Conservation (phyloP, 2,888 invertebrate species). For the Cerastis rubricosa region DNA sequence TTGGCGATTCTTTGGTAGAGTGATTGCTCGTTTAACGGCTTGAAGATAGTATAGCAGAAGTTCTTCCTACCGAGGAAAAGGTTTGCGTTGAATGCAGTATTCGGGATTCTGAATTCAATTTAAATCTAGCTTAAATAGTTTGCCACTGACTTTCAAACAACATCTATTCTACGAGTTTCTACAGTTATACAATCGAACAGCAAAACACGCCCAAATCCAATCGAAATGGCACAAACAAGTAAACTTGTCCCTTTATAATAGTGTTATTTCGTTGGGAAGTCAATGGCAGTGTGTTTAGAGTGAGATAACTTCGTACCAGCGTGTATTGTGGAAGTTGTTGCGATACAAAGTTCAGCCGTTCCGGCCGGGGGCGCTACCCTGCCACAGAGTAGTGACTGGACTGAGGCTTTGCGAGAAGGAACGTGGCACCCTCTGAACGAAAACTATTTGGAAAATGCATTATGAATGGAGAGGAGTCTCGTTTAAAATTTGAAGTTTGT, state of each 20-base stretch:
- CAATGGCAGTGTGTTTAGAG: slow-evolving; percentile 56
- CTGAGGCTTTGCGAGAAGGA: slow-evolving; percentile 25
- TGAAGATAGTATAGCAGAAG: slow-evolving; percentile 44
- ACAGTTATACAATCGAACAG: slow-evolving; percentile 6
- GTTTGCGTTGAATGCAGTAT: slow-evolving; percentile 7
- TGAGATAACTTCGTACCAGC: slow-evolving; percentile 59
- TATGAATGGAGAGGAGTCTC: neutral
- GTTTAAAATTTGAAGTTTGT: slow-evolving; percentile 28
- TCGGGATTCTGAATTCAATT: neutral
- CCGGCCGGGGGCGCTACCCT: slow-evolving; percentile 30
- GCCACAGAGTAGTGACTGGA: slow-evolving; percentile 42
- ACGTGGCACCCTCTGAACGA: slow-evolving; percentile 11
- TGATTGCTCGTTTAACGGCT: slow-evolving; percentile 57
- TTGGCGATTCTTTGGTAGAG: slow-evolving; percentile 48
- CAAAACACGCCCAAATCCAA: slow-evolving; percentile 21
- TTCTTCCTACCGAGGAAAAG: slow-evolving; percentile 19
- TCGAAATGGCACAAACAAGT: slow-evolving; percentile 27
- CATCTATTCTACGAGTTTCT: neutral
- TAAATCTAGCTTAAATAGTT: neutral
- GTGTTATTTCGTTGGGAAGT: slow-evolving; percentile 49
- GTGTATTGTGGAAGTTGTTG: slow-evolving; percentile 55
- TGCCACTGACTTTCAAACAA: neutral
- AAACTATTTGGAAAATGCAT: slow-evolving; percentile 46
- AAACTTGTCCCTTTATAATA: slow-evolving; percentile 48
- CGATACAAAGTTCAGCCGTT: slow-evolving; percentile 55